Conservation (phyloP, 92 coral and sea anemone genomes). For the Isaurus tuberculatus region DNA sequence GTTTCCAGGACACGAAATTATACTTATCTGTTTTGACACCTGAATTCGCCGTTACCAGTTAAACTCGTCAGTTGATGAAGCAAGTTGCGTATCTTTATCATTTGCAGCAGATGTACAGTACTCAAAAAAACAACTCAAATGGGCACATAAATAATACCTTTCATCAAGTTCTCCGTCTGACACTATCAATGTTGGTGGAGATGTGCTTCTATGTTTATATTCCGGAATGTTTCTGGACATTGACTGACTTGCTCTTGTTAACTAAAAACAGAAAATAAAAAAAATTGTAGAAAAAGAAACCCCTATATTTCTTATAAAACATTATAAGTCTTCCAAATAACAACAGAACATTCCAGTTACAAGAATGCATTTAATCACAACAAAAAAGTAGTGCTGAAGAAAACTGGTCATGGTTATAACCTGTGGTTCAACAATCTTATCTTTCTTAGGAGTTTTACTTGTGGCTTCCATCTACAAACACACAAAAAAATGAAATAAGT, state of each 20-base stretch:
- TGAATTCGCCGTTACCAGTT: too few species aligned
- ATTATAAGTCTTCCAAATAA: background rate
- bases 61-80: background rate
- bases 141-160: background rate
- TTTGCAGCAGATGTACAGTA: too few species aligned
- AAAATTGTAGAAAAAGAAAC: background rate
- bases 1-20: background rate
- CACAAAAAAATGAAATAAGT: background rate
- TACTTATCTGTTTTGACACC: too few species aligned
- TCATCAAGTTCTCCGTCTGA: slow-evolving; percentile 1
- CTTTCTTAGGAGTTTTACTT: background rate
- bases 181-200: slow-evolving; percentile 16
- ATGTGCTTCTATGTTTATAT: background rate
- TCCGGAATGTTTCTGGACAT: background rate
- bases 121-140: background rate
- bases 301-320: background rate
- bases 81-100: background rate
- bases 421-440: background rate
- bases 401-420: background rate
- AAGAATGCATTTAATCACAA: too few species aligned
- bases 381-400: background rate
- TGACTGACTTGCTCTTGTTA: background rate
- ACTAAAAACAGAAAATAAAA: slow-evolving; percentile 4
- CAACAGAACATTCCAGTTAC: background rate
- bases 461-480: slow-evolving; percentile 23